Conservation (phyloP, 1,140 invertebrate genomes). For the Temnothorax longispinosus region DNA sequence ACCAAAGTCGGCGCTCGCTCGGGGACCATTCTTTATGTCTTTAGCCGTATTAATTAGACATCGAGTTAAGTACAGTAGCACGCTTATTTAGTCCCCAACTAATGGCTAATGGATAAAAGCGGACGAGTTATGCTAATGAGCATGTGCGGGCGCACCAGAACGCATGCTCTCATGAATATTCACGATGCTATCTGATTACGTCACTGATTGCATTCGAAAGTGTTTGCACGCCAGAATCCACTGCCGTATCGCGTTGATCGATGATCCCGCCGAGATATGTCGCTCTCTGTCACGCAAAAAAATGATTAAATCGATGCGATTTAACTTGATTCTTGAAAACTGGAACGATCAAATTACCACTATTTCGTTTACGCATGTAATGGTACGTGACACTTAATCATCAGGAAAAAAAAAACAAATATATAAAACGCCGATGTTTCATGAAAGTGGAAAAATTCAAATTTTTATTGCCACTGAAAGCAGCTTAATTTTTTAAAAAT, state of each 20-base stretch:
- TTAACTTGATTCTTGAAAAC: not conserved
- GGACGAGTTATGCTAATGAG: slow-evolving; percentile 82
- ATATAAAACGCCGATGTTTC: not conserved
- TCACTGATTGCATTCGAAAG: slow-evolving; percentile 79
- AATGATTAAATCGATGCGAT: not conserved
- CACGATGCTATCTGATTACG: slow-evolving; percentile 78
- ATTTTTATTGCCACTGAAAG: not conserved
- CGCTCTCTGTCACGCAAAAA: not conserved
- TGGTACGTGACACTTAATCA: not conserved
- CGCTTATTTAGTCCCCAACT: slow-evolving; percentile 62
- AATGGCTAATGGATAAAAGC: slow-evolving; percentile 78
- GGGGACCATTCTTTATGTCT: slow-evolving; percentile 52
- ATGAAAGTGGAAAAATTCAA: not conserved
- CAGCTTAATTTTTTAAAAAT: not conserved
- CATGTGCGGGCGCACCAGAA: slow-evolving; percentile 72
- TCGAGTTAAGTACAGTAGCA: slow-evolving; percentile 61
- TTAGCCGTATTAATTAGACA: slow-evolving; percentile 71
- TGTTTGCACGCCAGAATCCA: slow-evolving; percentile 72
- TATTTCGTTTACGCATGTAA: not conserved
- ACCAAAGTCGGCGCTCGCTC: not conserved
- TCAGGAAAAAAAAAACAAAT: not conserved
- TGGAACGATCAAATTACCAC: not conserved
- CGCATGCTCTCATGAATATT: slow-evolving; percentile 81
- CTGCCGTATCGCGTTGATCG: slow-evolving; percentile 39
- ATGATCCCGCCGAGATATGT: slow-evolving; percentile 43